A percentile compares a stretch with the other conserved stretches of the same genome.
These are phyloP conservation scores for Orbicella faveolata DNA, from an alignment of 64 coral and sea anemone genomes.

Conservation along the genomic window DNA sequence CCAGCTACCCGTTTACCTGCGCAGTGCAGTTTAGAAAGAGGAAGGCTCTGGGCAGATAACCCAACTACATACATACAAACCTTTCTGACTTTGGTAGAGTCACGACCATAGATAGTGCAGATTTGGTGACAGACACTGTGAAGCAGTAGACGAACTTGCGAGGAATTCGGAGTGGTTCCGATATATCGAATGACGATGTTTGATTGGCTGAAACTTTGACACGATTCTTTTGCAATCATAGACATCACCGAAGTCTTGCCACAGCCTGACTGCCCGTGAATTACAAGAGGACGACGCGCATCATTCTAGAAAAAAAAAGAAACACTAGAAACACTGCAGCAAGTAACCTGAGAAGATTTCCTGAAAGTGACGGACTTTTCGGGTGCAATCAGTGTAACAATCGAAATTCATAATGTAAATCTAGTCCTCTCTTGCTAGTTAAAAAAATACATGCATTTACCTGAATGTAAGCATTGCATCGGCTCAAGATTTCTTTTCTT, in stretches of 20 bases:
- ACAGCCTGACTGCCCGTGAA: slow-evolving; percentile 72
- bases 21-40: too few relatives aligned
- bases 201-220: slow-evolving; percentile 38
- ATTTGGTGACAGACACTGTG: slow-evolving; percentile 82
- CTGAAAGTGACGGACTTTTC: too few relatives aligned
- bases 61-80: slow-evolving; percentile 8
- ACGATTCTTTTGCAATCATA: slow-evolving; percentile 62
- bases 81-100: slow-evolving; percentile 55
- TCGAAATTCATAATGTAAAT: too few relatives aligned
- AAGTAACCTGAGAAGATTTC: too few relatives aligned
- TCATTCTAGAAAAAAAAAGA: neutral
- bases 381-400: too few relatives aligned
- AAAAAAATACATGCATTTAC: neutral
- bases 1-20: too few relatives aligned
- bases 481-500: slow-evolving; percentile 26
- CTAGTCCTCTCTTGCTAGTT: too few relatives aligned
- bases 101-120: slow-evolving; percentile 49
- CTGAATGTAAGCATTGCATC: slow-evolving; percentile 32
- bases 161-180: slow-evolving; percentile 76
- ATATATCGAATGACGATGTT: slow-evolving; percentile 64
- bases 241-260: slow-evolving; percentile 85
- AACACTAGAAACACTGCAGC: neutral
- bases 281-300: slow-evolving; percentile 44
- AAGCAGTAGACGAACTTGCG: slow-evolving; percentile 64
- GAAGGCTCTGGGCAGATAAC: too few relatives aligned